phyloP scores from a whole-genome alignment of 2,888 invertebrate species.

The Melinaea menophilus region DNA sequence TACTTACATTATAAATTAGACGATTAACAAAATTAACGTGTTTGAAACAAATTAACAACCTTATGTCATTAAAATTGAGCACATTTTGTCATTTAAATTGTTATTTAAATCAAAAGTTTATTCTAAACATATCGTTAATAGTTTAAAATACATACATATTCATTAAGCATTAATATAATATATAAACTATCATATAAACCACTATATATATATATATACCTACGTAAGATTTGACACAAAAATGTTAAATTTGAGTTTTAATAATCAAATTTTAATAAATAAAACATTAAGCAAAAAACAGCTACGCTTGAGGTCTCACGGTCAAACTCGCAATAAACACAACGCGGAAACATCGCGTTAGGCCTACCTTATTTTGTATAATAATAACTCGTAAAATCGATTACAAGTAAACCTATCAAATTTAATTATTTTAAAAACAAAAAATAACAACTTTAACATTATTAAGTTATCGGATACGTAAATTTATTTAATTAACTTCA shows the following conservation, averaged over 20 bases:
- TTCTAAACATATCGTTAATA: slow-evolving; percentile 49
- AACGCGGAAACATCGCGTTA: slow-evolving; percentile 55
- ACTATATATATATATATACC: slow-evolving; percentile 54
- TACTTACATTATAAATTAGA: slow-evolving; percentile 1
- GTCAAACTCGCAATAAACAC: slow-evolving; percentile 70
- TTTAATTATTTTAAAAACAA: background rate
- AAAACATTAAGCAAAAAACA: slow-evolving; percentile 72
- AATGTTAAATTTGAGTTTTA: slow-evolving; percentile 62
- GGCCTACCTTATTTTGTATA: slow-evolving; percentile 42
- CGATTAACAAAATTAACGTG: background rate
- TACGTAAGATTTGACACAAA: slow-evolving; percentile 55
- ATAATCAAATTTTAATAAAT: slow-evolving; percentile 73
- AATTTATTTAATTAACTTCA: too few species aligned
- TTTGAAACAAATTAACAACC: background rate
- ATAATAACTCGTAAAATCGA: slow-evolving; percentile 20
- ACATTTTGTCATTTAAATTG: slow-evolving; percentile 39
- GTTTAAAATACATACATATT: slow-evolving; percentile 56
- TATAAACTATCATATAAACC: slow-evolving; percentile 37
- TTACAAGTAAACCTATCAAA: slow-evolving; percentile 11
- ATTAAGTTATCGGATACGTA: background rate
- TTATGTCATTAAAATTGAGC: too few species aligned
- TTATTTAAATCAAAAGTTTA: slow-evolving; percentile 44
- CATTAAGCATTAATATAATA: slow-evolving; percentile 43
- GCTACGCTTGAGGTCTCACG: slow-evolving; percentile 71
- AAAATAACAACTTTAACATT: slow-evolving; percentile 1